Base-by-base conservation (phyloP, 2,113 vertebrate species). In the Saccopteryx leptura region DNA sequence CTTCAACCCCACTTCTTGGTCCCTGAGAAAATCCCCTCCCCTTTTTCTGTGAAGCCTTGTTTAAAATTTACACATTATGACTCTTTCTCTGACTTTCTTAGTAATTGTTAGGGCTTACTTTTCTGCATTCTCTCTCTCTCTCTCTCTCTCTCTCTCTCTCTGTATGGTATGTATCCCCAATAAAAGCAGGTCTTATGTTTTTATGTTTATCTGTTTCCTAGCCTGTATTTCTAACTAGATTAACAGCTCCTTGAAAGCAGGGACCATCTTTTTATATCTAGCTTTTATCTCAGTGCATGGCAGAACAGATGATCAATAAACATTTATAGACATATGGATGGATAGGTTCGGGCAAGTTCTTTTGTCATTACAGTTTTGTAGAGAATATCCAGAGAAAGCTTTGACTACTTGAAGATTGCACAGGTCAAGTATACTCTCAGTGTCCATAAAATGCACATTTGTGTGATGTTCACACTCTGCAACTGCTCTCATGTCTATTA, bases 81-180 rank as follows among this genome's bases (percentile, higher is more conserved):
- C 33, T 76, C 48, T 66, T 94, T 76, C 54, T 92, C 23, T 94
- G 39, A 88, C 19, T 84, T 52, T 18, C 21, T 81, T 76, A 86
- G 10, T 82, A 11, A 95, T 58, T 80, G 46, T 75, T 90, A 79
- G 5, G 39, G 21, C 10, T 97, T 89, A 65, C 31, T 78, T 92
- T 84, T 66, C 61, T 56, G 26, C 4, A 50, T 78, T 90, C 9
- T 80, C 33, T 90, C 28, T 63, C 9, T 63, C 2, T 63, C 14
- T 24, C 8, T 61, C 19, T 63, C 9, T 66, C 5, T 66, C 39
- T 48, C 28, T 66, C 9, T 63, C 23, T 63, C 56, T 56, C 9
- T 66, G 31, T n/a, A 15, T 17, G 65, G 2, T n/a, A 72, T 68
- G 75, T 68, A 65, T 13, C 5, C 8, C n/a, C 23, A 52, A 52